Evolutionary conservation across 2,113 vertebrate genomes (phyloP), one percentile per base, ranked within the genome.

Genomic region (Rhagologus leucostigma): DNA sequence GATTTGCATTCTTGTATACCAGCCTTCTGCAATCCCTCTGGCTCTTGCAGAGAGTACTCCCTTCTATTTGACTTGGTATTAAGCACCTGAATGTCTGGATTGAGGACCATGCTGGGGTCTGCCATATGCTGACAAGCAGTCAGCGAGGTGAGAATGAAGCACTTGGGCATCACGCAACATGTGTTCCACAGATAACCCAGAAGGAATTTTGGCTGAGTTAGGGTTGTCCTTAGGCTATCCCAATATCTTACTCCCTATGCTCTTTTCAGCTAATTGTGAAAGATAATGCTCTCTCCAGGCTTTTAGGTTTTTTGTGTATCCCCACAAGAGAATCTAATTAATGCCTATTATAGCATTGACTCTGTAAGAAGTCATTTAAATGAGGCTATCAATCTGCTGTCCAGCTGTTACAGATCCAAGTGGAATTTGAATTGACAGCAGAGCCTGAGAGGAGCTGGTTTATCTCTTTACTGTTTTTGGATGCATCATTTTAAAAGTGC

Each of bases 301-400:
- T 94, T 96, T 92, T 86, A 90, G 79, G 35, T 24, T 81, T 90
- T 80, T 76, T 81, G 33, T 81, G 29, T 79, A 83, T 88, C 44
- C 79, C 44, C 88, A 86, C 64, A 92, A 93, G 91, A 92, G 69
- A 89, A 95, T 83, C 50, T 81, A 90, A 93, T 95, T 96, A 90
- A 94, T 63, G 49, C 52, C 46, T 69, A 62, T 91, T 90, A 90
- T 35, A 84, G n/a, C 70, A 47, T 62, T 91, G 77, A 41, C 39
- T 95, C 71, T 91, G 59, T 87, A 71, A 96, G 46, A 93, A 96
- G 73, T 88, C 68, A 90, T 81, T 96, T 84, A 93, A 94, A 86
- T 67, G 57, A 87, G 68, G 22, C 56, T 86, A 75, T 92, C 89
- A 94, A 55, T 91, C 85, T 94, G 83, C 71, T 90, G 80, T 92